Evolutionary conservation across 1,140 invertebrate genomes (phyloP), one percentile per base, ranked within the genome.

Genomic region (Lepidurus arcticus): DNA sequence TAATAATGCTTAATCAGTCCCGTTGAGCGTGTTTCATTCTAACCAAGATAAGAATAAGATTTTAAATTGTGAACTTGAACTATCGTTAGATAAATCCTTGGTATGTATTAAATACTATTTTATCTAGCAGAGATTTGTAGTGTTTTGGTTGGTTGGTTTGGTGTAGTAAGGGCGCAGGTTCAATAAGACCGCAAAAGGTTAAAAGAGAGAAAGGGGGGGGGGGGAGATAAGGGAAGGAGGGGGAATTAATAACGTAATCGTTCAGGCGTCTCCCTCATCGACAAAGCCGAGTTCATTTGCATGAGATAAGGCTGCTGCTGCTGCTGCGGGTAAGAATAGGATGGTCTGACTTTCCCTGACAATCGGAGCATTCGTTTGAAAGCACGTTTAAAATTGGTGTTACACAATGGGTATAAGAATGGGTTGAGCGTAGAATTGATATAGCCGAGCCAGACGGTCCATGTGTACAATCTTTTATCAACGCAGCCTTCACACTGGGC

Each of bases 401-500:
- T 89, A 81, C 88, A 89, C 24, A 89, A 81, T 13, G 88, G 88
- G 81, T 89, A 89, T 1, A 89, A 84, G 76, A 88, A 85, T 6
- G 88, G 88, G 82, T 89, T 89, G 21, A 89, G 83, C 5, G 88
- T 87, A 0, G 87, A 88, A 82, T 89, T 89, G 24, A 88, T 81
- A 81, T 89, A 89, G 6, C 88, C 88, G 6, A 89, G 84, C 88
- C 88, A 89, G 7, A 88, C 88, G 76, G 87, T 85, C 7, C 86
- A 85, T 24, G 85, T 86, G 80, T 87, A 84, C 10, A 85, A 77
- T 34, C 81, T 81, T 45, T 82, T 81, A 53, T 79, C 80, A 1
- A 87, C 81, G 82, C 88, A 89, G 42, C 84, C 83, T 73, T 86
- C 83, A 83, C 90, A 90, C 77, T 90, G 88, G 3, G 90, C 89